These are phyloP conservation scores for Takifugu ocellatus DNA, from an alignment of 2,797 vertebrate species.

Conservation along the genomic window DNA sequence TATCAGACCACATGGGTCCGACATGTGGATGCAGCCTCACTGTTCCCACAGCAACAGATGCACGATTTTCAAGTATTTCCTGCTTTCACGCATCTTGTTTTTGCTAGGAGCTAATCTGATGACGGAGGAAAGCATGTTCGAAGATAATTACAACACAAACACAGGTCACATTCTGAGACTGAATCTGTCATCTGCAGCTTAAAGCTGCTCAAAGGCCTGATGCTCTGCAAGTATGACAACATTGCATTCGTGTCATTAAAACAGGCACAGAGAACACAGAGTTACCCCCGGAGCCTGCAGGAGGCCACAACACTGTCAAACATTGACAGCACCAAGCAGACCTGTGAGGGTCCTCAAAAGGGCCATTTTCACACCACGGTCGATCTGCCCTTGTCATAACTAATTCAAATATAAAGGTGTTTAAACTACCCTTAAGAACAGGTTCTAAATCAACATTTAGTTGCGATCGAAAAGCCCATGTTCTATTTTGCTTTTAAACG, in stretches of 20 bases:
- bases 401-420: not conserved
- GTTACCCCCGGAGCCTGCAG: not conserved
- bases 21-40: slow-evolving; percentile 40
- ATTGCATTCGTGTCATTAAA: no score
- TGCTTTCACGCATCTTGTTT: no score
- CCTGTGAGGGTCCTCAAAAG: not conserved
- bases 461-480: no score
- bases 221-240: no score
- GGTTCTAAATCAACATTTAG: no score
- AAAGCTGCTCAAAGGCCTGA: no score
- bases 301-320: slow-evolving; percentile 13
- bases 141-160: no score
- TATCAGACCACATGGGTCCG: slow-evolving; percentile 34
- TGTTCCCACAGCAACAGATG: slow-evolving; percentile 45
- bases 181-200: no score
- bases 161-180: no score
- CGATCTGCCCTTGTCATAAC: not conserved
- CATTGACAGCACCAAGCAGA: slow-evolving; percentile 30
- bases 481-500: not conserved
- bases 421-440: not conserved
- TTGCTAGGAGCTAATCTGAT: no score
- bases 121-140: no score
- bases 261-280: not conserved
- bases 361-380: not conserved
- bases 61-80: slow-evolving; percentile 4